Evolutionary conservation across 2,797 vertebrate genomes (phyloP).

Genomic region (Avahi laniger): DNA sequence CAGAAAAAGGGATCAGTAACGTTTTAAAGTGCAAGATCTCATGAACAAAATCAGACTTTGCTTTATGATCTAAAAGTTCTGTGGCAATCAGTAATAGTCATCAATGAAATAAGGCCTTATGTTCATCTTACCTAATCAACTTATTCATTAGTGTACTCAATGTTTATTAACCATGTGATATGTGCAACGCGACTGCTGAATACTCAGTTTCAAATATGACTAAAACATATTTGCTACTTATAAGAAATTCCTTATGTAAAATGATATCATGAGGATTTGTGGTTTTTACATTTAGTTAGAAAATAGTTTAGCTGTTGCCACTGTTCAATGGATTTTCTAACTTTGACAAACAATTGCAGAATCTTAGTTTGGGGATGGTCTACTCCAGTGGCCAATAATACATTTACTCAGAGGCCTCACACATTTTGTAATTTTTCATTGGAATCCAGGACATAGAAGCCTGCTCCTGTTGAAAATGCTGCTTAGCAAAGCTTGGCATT

Average conservation of each 20-base stretch:
- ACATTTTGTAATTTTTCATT: not conserved
- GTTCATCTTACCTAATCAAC: not conserved
- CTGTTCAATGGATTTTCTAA: slow-evolving; percentile 33
- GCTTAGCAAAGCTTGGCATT: not conserved
- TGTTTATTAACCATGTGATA: not conserved
- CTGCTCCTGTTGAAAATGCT: not conserved
- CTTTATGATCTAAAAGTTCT: not conserved
- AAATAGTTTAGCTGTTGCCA: slow-evolving; percentile 1
- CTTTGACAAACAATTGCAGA: not conserved
- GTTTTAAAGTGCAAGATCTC: not conserved
- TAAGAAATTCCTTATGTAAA: not conserved
- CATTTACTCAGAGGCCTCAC: not conserved
- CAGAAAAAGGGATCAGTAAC: not conserved
- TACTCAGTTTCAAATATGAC: not conserved
- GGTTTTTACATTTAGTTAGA: not conserved
- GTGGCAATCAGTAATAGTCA: not conserved
- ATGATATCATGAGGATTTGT: not conserved
- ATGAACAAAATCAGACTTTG: not conserved
- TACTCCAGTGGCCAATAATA: not conserved
- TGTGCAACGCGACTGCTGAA: not conserved
- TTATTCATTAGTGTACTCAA: not conserved
- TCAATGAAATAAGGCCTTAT: not conserved
- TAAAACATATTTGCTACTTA: not conserved
- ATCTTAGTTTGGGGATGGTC: not conserved
- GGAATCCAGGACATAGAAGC: not conserved